Conservation (phyloP, 2,888 invertebrate species). For the Siphlonurus alternatus region DNA sequence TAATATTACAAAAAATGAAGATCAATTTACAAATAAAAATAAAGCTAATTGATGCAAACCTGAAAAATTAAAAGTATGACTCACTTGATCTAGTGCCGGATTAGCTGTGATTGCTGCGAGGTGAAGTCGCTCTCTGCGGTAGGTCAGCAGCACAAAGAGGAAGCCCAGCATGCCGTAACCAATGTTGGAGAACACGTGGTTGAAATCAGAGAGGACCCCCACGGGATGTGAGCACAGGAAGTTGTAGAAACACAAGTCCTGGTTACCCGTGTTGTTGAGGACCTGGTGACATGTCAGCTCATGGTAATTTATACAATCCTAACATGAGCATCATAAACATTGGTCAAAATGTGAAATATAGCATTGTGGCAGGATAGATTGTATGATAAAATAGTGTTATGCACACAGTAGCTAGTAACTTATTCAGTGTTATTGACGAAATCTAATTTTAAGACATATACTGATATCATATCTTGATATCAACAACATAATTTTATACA, state of each 20-base stretch:
- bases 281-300: constrained; percentile 21
- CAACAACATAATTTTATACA: too few species aligned
- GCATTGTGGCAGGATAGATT: too few species aligned
- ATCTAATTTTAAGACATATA: too few species aligned
- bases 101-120: constrained; percentile 13
- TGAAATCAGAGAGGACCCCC: constrained; percentile 60
- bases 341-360: too few species aligned
- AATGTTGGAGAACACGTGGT: constrained; percentile 72
- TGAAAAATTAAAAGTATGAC: too few species aligned
- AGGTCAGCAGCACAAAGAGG: constrained; percentile 56
- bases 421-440: too few species aligned
- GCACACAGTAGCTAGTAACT: too few species aligned
- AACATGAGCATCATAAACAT: too few species aligned
- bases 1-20: constrained; percentile 15
- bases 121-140: constrained; percentile 32
- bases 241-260: constrained; percentile 82
- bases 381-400: too few species aligned
- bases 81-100: constrained; percentile 23
- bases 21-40: background rate
- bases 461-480: too few species aligned
- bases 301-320: background rate
- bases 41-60: too few species aligned
- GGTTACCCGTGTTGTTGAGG: constrained; percentile 33
- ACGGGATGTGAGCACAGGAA: constrained; percentile 71
- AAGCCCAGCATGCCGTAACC: constrained; percentile 65